Base-by-base conservation (phyloP, 2,797 vertebrate species). In the Erithacus rubecula region DNA sequence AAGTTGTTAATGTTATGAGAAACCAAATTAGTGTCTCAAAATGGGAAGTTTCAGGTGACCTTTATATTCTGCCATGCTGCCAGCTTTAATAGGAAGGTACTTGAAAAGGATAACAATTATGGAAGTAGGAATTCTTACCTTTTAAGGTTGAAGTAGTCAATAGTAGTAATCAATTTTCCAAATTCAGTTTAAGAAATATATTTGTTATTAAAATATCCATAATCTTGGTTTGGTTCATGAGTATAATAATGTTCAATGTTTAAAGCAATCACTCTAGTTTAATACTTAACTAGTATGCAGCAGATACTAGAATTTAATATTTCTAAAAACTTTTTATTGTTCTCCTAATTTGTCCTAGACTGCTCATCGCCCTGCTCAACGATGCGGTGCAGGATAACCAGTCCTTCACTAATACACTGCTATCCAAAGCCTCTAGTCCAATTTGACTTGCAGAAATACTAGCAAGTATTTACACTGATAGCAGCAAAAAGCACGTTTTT, bases 291-390 rank as follows among this genome's bases (percentile, higher is more conserved):
- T 80, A n/a, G 43, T 80, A 68, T 58, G 80, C 79, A 91, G 63
- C 63, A 75, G 81, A 63, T 90, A 58, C 26, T 68, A 69, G 90
- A 88, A 69, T 88, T 90, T 86, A 86, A 94, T 77, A 69, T 83
- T 93, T 90, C 85, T 88, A 82, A 94, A 95, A 93, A 1, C 36
- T 59, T 93, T 43, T 86, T 77, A 27, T 87, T 89, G 79, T 95
- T 96, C 47, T 94, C 75, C 78, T 93, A 51, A 93, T 95, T 89
- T 96, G 49, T 96, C 79, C 81, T 96, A 93, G 91, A 90, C 65
- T 86, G 55, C 59, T 81, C 79, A 92, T 92, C 24, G 4, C 87
- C 55, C 55, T 91, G 85, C 89, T 83, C 91, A 96, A 46, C 21
- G 85, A 52, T 94, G 90, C 82, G 94, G 84, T 93, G 88, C 92